Conservation (phyloP, 2,113 vertebrate genomes). For the Ptilorrhoa leucosticta region DNA sequence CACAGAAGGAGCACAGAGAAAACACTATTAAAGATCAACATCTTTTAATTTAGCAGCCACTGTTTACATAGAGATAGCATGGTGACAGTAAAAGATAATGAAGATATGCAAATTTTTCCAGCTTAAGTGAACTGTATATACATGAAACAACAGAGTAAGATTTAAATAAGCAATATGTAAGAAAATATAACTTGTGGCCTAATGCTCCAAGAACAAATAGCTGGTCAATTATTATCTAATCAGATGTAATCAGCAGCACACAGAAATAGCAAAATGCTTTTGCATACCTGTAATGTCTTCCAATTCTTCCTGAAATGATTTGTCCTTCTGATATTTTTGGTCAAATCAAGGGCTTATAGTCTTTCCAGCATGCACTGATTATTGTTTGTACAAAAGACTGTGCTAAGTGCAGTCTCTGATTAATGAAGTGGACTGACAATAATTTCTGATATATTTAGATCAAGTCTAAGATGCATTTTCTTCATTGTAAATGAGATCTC, state of each 20-base stretch:
- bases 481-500: not conserved
- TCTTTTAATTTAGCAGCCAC: not conserved
- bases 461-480: not conserved
- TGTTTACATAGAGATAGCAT: not conserved
- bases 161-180: not conserved
- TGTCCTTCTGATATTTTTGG: not conserved
- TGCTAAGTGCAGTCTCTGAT: conserved; percentile 3
- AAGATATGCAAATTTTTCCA: not conserved
- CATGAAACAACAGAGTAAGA: not conserved
- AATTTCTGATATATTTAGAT: conserved; percentile 3
- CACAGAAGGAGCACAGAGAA: not conserved
- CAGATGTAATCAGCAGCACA: not conserved
- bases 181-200: not conserved
- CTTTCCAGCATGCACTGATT: not conserved
- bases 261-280: not conserved
- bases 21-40: not conserved
- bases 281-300: not conserved
- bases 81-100: not conserved
- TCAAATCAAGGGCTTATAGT: conserved; percentile 3
- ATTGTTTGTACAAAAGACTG: not conserved
- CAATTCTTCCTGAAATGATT: not conserved
- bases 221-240: not conserved
- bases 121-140: not conserved
- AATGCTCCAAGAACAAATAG: not conserved
- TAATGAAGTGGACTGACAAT: conserved; percentile 12